A percentile compares a stretch with the other conserved stretches of the same genome.
Conservation (phyloP, 1,140 invertebrate genomes). For the Bombus soroeensis region DNA sequence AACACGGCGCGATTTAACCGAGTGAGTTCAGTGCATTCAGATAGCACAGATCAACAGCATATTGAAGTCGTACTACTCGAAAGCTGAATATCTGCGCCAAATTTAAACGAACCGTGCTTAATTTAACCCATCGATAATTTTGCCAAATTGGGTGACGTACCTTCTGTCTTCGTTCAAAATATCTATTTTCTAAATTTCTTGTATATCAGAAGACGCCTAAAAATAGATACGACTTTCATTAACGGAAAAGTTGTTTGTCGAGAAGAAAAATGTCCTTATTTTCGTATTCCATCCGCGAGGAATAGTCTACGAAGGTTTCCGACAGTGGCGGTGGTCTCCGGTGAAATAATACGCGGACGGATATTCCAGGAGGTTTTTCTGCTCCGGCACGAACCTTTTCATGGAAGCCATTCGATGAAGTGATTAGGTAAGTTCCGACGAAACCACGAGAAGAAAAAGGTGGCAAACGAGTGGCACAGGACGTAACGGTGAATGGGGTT, state of each 20-base stretch:
- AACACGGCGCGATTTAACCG: not conserved
- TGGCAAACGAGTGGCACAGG: conserved; percentile 25
- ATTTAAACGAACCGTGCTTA: conserved; percentile 61
- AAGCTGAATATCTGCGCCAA: conserved; percentile 47
- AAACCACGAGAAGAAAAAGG: conserved; percentile 56
- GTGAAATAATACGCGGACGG: conserved; percentile 68
- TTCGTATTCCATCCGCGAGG: conserved; percentile 50
- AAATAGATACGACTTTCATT: not conserved
- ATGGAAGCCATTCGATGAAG: conserved; percentile 74
- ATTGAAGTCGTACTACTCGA: conserved; percentile 7
- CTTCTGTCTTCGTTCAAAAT: conserved; percentile 12
- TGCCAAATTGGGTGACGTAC: conserved; percentile 45
- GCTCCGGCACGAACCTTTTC: conserved; percentile 64
- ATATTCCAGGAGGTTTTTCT: conserved; percentile 47
- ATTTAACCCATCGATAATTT: conserved; percentile 20
- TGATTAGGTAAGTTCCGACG: conserved; percentile 76
- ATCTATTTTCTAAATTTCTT: not conserved
- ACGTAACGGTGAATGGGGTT: not conserved
- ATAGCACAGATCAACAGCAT: not conserved
- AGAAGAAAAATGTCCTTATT: not conserved
- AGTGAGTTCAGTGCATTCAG: not conserved
- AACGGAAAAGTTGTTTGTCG: too few relatives aligned
- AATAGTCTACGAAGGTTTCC: conserved; percentile 61
- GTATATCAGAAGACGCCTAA: not conserved
- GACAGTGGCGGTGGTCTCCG: conserved; percentile 48